Evolutionary conservation across 2,797 vertebrate genomes (phyloP), one percentile per base, ranked within the genome.

Genomic region (Poecilia gillii): DNA sequence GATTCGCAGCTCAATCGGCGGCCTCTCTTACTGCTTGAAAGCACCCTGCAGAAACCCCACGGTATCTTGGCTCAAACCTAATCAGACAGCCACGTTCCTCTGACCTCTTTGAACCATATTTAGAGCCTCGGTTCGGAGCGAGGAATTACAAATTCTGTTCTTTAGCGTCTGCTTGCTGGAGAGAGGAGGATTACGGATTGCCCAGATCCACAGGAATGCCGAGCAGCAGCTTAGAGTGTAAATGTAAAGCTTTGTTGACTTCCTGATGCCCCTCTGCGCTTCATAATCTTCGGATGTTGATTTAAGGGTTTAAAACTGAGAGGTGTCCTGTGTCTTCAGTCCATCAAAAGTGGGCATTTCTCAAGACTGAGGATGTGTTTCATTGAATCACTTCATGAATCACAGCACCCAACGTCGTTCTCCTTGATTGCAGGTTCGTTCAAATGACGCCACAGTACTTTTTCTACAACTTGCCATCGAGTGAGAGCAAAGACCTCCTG

Each of bases 391-490:
- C 51, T 57, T 55, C 12, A 8, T 41, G 41, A 41, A 41, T 41
- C 14, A 16, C 0, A 39, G 23, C 25, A n/a, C 3, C 16, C 11
- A 45, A 28, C 4, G 16, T n/a, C 59, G 14, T 82, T 7, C 66
- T 72, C 20, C 79, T 36, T 9, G 11, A 25, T 31, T 0, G 43
- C 33, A 99, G 98, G 84, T 97, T 98, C n/a, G 64, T 96, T 89
- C 94, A 96, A 84, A 94, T 97, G 93, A 96, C 90, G 0, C 97
- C 97, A 3, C 97, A 97, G 75, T 98, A 98, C 86, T 99, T 96
- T 75, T 98, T 99, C 93, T 98, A 95, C 89, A 99, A 99, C 70
- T 95, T 99, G 57, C 97, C 98, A 3, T 89, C 94, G 0, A 98
- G 97, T 87, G 97, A 99, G 89, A 97, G 96, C 81, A 99, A 98